These are phyloP conservation scores for Eueides isabella DNA, from an alignment of 1,140 invertebrate genomes.

Conservation along the genomic window DNA sequence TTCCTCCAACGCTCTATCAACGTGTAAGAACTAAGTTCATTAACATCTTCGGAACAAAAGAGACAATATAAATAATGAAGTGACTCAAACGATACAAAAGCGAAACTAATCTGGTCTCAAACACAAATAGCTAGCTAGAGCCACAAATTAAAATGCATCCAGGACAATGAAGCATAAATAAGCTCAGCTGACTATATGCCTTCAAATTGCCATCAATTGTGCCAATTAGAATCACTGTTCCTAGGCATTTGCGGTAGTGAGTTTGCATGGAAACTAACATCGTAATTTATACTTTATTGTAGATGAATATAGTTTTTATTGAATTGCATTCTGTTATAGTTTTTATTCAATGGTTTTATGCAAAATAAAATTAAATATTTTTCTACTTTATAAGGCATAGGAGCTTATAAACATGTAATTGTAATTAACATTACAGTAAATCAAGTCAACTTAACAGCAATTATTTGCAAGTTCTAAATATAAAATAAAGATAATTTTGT, in stretches of 20 bases:
- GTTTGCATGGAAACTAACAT: constrained; percentile 25
- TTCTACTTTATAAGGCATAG: no score
- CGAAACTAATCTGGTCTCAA: constrained; percentile 3
- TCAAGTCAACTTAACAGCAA: no score
- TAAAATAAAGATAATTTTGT: not conserved
- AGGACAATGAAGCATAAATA: constrained; percentile 27
- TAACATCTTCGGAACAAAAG: not conserved
- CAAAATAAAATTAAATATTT: no score
- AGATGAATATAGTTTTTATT: not conserved
- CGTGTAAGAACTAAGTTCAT: not conserved
- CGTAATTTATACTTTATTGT: not conserved
- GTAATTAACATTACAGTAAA: no score
- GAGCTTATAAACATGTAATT: no score
- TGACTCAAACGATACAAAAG: not conserved
- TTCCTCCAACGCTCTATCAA: not conserved
- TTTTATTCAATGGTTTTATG: not conserved
- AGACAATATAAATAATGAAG: not conserved
- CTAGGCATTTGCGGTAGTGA: constrained; percentile 9
- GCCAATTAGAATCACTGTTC: constrained; percentile 39
- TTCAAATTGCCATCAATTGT: constrained; percentile 36
- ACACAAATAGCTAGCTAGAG: not conserved
- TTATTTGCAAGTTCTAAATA: no score
- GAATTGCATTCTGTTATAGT: not conserved
- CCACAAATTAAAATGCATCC: constrained; percentile 35
- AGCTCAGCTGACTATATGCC: constrained; percentile 22